Evolutionary conservation across 92 coral and sea anemone species (phyloP).

Genomic region (Scolanthus callimorphus): DNA sequence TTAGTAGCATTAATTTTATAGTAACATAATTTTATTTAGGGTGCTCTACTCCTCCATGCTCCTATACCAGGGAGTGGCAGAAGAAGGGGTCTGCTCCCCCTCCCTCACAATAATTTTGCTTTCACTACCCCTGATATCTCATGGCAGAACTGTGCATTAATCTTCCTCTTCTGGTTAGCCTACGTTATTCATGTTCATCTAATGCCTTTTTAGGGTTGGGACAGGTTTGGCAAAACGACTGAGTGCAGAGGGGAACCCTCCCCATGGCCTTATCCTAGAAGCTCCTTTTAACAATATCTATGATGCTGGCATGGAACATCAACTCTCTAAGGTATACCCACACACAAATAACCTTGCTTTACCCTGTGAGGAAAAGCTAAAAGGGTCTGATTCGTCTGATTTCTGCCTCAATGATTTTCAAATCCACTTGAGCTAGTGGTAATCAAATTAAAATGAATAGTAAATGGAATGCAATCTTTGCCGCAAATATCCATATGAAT

Average conservation of each 20-base stretch:
- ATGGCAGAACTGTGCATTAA: too few species aligned
- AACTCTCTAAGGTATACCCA: conserved; percentile 63
- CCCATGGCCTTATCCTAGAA: conserved; percentile 79
- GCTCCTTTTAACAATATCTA: conserved; percentile 83
- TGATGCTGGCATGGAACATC: conserved; percentile 77
- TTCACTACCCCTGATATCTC: too few species aligned
- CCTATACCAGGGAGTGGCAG: not conserved
- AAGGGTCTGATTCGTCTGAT: not conserved
- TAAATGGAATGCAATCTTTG: too few species aligned
- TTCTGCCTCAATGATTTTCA: not conserved
- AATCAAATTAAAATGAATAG: too few species aligned
- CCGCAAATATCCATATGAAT: too few species aligned
- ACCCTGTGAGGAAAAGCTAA: not conserved
- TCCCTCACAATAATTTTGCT: too few species aligned
- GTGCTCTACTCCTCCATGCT: too few species aligned
- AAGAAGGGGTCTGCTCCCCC: not conserved
- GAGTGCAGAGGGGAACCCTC: conserved; percentile 22
- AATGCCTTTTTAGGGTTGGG: not conserved
- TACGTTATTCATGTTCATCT: too few species aligned
- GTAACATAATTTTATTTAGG: not conserved
- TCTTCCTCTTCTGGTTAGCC: too few species aligned
- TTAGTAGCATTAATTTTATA: too few species aligned
- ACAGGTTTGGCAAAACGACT: not conserved
- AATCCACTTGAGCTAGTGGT: too few species aligned
- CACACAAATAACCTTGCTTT: too few species aligned